A percentile compares a stretch with the other conserved stretches of the same genome.
Conservation (phyloP, 92 coral and sea anemone genomes). For the Epizoanthus ramosus region DNA sequence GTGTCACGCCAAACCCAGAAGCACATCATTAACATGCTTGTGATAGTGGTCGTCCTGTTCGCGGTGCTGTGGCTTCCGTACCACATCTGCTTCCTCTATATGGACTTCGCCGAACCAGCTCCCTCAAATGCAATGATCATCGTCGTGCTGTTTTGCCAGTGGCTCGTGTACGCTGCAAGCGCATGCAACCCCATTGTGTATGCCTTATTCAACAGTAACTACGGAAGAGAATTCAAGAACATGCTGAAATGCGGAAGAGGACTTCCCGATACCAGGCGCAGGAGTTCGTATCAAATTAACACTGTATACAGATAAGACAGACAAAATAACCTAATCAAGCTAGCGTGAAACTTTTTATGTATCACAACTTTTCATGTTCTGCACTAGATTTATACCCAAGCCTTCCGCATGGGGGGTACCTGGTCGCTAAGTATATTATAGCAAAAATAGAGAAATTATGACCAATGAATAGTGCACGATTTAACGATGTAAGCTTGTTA, state of each 20-base stretch:
- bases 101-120: slow-evolving; percentile 66
- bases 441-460: too few relatives aligned
- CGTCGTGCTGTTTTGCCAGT: slow-evolving; percentile 67
- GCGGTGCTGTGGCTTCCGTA: slow-evolving; percentile 80
- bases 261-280: not conserved
- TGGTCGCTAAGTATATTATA: too few relatives aligned
- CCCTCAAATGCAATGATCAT: slow-evolving; percentile 44
- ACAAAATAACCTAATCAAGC: too few relatives aligned
- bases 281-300: slow-evolving; percentile 1
- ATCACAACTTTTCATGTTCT: too few relatives aligned
- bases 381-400: too few relatives aligned
- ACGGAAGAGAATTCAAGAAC: slow-evolving; percentile 62
- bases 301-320: too few relatives aligned
- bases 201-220: slow-evolving; percentile 71
- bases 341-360: too few relatives aligned
- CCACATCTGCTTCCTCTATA: slow-evolving; percentile 73
- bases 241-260: slow-evolving; percentile 38
- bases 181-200: slow-evolving; percentile 80
- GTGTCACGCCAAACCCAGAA: slow-evolving; percentile 74
- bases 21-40: slow-evolving; percentile 66
- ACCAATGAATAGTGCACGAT: too few relatives aligned
- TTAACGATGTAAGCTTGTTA: too few relatives aligned
- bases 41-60: slow-evolving; percentile 63
- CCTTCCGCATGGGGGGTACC: too few relatives aligned
- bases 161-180: slow-evolving; percentile 74